These are phyloP conservation scores for Chrysolina americana DNA, from an alignment of 2,888 invertebrate species.

Conservation along the genomic window DNA sequence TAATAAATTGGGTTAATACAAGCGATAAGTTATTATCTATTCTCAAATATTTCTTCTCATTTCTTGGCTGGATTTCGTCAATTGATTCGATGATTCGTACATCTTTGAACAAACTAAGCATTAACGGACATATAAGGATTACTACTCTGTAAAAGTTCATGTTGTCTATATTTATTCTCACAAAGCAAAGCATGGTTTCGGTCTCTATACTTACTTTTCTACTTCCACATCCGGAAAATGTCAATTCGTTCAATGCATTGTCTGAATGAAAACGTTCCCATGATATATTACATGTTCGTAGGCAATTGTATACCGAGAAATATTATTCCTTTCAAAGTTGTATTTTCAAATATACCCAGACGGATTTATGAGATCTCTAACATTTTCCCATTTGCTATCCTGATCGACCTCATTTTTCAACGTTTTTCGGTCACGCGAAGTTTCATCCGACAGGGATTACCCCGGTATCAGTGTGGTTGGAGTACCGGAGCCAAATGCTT, in stretches of 20 bases:
- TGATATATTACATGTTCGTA: constrained; percentile 23
- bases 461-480: background rate
- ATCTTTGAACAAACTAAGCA: too few species aligned
- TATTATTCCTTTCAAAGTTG: constrained; percentile 15
- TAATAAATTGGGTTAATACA: too few species aligned
- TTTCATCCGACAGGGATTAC: background rate
- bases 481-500: background rate
- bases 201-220: too few species aligned
- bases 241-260: constrained; percentile 3
- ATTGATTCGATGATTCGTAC: too few species aligned
- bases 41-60: too few species aligned
- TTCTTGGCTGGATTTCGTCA: too few species aligned
- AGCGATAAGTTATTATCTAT: too few species aligned
- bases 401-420: constrained; percentile 18
- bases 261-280: constrained; percentile 1
- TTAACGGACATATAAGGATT: too few species aligned
- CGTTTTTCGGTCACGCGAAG: constrained; percentile 15
- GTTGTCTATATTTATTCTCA: background rate
- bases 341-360: constrained; percentile 4
- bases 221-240: background rate
- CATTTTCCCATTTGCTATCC: constrained; percentile 9
- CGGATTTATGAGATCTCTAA: constrained; percentile 18
- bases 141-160: background rate
- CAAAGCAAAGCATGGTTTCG: background rate
- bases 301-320: constrained; percentile 18